Conservation (phyloP, 2,888 invertebrate species). For the Ornithoptera alexandrae region DNA sequence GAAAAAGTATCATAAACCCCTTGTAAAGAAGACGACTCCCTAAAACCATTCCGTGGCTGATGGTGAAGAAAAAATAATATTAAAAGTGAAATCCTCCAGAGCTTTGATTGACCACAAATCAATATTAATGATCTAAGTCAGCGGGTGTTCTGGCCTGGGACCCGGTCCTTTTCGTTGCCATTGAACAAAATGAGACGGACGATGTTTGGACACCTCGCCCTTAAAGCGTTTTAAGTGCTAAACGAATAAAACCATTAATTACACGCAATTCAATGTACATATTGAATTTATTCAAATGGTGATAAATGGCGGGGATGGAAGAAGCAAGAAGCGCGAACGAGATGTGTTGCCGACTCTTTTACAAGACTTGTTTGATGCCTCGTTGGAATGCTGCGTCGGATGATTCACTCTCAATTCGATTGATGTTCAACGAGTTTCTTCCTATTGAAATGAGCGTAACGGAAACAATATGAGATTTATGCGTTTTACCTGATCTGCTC, state of each 20-base stretch:
- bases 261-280: conserved; percentile 79
- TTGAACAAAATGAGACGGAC: conserved; percentile 46
- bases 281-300: conserved; percentile 81
- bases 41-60: conserved; percentile 47
- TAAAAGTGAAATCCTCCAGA: conserved; percentile 77
- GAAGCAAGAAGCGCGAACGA: conserved; percentile 72
- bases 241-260: conserved; percentile 81
- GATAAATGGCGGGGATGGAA: conserved; percentile 67
- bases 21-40: conserved; percentile 51
- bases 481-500: not conserved
- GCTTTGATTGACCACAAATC: conserved; percentile 81
- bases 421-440: conserved; percentile 22
- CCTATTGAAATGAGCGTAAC: conserved; percentile 28
- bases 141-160: conserved; percentile 67
- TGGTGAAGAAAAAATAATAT: conserved; percentile 64
- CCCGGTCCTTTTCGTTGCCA: conserved; percentile 47
- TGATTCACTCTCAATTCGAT: conserved; percentile 51
- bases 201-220: conserved; percentile 78
- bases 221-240: conserved; percentile 78
- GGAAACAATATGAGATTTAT: not conserved
- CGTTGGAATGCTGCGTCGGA: conserved; percentile 50
- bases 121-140: conserved; percentile 79
- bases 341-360: conserved; percentile 42
- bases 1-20: conserved; percentile 40
- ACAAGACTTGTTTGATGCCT: conserved; percentile 40